Conservation (phyloP, 2,113 vertebrate species). For the Calidris pugnax region DNA sequence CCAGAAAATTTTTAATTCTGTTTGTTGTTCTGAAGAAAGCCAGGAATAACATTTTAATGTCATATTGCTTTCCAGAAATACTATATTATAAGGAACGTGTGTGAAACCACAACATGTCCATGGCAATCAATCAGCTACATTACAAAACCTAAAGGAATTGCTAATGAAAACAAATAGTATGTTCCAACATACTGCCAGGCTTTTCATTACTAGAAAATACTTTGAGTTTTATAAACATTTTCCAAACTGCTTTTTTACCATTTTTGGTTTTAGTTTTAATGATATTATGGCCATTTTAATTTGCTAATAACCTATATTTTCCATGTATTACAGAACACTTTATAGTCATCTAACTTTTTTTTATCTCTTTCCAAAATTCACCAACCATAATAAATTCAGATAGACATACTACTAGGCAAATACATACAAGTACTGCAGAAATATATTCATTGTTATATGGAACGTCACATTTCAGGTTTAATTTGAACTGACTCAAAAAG, state of each 20-base stretch:
- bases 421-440: constrained; percentile 32
- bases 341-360: background rate
- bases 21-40: constrained; percentile 56
- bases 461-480: constrained; percentile 39
- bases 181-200: constrained; percentile 7
- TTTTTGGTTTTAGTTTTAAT: constrained; percentile 6
- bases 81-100: constrained; percentile 9
- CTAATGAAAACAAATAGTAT: constrained; percentile 64
- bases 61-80: constrained; percentile 44
- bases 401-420: constrained; percentile 48
- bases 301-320: constrained; percentile 15
- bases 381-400: constrained; percentile 44
- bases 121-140: constrained; percentile 45
- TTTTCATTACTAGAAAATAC: constrained; percentile 38
- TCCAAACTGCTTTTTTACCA: constrained; percentile 31
- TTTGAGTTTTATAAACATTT: constrained; percentile 49
- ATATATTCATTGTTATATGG: constrained; percentile 18
- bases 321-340: constrained; percentile 17
- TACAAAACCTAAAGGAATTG: constrained; percentile 58
- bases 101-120: background rate
- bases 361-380: constrained; percentile 44
- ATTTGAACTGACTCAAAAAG: constrained; percentile 60
- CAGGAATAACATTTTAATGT: constrained; percentile 48
- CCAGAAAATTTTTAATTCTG: constrained; percentile 46
- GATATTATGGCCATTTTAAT: background rate